Base-by-base conservation (phyloP, 2,888 invertebrate species). In the Trachelus tabidus region DNA sequence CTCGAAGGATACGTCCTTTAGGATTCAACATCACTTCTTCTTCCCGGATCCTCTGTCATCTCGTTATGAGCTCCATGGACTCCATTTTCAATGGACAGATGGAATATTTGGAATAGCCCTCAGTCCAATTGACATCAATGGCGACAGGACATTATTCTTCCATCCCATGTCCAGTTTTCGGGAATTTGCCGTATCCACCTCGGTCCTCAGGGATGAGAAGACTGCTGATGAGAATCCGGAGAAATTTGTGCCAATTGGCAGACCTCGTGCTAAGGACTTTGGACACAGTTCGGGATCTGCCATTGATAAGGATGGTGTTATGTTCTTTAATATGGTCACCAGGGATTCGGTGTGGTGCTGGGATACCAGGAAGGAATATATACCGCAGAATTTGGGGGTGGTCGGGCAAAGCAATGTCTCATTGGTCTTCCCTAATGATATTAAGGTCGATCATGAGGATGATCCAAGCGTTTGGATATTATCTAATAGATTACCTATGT, bases 21-120 rank as follows among this genome's bases (percentile, higher is more conserved):
- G 94, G 88, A 89, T 97, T 83, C 93, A 94, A 90, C 92, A 96
- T 92, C 94, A 96, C 90, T 93, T 93, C 68, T 97, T 94, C 92
- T 94, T 93, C 87, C 96, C 96, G 0, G 96, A 96, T 85, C 96
- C 96, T 0, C 87, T 96, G 1, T 95, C 96, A 1, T 94, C 96
- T 4, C 94, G 95, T 84, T 97, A 95, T 87, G 94, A 95, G 79
- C 91, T 97, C 0, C 95, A 96, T 81, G 96, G 95, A 2, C 87
- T 96, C 0, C 95, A 95, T 82, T 97, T 96, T 87, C 95, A 96
- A 86, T 97, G 96, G 97, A 93, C 95, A 11, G 97, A 97, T 87
- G 97, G 97, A 0, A 93, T 97, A 34, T 96, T 97, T 86, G 96
- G 96, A 0, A 91, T 96, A 83, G 94, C 96, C 0, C 87, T 96